Percentiles rank a stretch among this genome's conserved stretches.
Evolutionary conservation across 2,113 vertebrate species (phyloP).

Genomic region (Anas platyrhynchos): DNA sequence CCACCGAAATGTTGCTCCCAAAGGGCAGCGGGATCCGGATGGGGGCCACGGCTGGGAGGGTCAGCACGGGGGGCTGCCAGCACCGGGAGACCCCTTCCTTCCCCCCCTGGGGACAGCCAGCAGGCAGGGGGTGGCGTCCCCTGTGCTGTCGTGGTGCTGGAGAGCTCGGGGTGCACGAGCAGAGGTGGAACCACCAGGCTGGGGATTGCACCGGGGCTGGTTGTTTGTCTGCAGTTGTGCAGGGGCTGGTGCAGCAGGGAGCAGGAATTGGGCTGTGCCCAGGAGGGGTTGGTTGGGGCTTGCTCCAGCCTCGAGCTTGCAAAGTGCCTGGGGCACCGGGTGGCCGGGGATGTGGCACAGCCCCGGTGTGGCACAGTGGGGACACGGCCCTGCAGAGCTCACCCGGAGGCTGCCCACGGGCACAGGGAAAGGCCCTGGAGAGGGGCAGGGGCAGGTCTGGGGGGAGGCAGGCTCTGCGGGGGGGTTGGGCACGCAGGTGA

Average conservation of each 20-base stretch:
- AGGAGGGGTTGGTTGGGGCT: background rate
- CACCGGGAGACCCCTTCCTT: background rate
- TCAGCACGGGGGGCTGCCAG: background rate
- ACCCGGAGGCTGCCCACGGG: background rate
- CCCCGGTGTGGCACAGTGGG: background rate
- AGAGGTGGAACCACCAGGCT: background rate
- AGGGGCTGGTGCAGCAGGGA: background rate
- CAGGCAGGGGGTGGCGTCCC: background rate
- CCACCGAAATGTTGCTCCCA: background rate
- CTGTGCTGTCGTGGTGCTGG: background rate
- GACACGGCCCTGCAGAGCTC: background rate
- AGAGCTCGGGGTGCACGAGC: background rate
- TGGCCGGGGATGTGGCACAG: background rate
- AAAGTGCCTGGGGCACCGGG: background rate
- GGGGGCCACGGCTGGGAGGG: background rate
- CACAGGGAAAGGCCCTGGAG: background rate
- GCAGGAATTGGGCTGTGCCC: background rate
- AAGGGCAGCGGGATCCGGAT: background rate
- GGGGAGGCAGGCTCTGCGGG: background rate
- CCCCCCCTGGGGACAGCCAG: background rate
- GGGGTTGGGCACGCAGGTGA: background rate
- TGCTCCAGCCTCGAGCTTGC: background rate
- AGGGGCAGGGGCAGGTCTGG: accelerated
- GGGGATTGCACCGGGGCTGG: background rate
- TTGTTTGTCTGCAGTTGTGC: background rate